Evolutionary conservation across 2,888 invertebrate species (phyloP).

Genomic region (Pseudeuparius sepicola): DNA sequence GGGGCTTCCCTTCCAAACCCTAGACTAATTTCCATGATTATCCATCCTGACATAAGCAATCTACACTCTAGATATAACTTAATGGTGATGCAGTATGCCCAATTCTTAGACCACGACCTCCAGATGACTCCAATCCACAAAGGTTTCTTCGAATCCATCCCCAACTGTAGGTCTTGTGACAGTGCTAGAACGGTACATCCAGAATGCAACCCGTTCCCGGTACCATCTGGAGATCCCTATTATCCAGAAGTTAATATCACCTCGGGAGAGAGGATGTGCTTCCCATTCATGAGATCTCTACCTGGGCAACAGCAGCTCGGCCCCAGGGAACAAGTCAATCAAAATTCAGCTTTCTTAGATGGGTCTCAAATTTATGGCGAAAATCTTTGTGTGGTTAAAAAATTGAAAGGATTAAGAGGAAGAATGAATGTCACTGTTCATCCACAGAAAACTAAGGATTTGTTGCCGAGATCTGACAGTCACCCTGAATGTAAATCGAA

Average conservation of each 20-base stretch:
- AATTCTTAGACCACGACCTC: constrained; percentile 89
- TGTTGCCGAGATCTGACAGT: constrained; percentile 65
- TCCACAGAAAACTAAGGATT: constrained; percentile 63
- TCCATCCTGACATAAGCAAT: constrained; percentile 88
- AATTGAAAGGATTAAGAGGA: constrained; percentile 68
- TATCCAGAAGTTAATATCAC: constrained; percentile 79
- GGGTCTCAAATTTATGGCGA: constrained; percentile 32
- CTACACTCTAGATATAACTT: constrained; percentile 79
- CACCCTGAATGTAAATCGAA: constrained; percentile 84
- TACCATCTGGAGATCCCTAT: constrained; percentile 81
- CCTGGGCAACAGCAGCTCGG: constrained; percentile 85
- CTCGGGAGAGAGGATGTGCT: constrained; percentile 76
- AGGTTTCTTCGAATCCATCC: constrained; percentile 82
- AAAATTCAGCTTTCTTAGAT: constrained; percentile 85
- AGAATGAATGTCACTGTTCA: constrained; percentile 71
- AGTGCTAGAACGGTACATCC: constrained; percentile 81
- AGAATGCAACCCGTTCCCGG: constrained; percentile 86
- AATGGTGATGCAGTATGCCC: constrained; percentile 93
- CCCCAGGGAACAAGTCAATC: constrained; percentile 87
- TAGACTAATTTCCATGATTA: constrained; percentile 71
- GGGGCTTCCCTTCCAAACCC: constrained; percentile 77
- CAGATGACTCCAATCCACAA: constrained; percentile 90
- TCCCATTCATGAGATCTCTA: constrained; percentile 89
- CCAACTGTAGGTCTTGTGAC: constrained; percentile 85
- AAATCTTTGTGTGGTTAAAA: not conserved